Percentiles rank a stretch among this genome's conserved stretches.
These are phyloP conservation scores for Caranx melampygus DNA, from an alignment of 2,113 vertebrate genomes.

Conservation along the genomic window DNA sequence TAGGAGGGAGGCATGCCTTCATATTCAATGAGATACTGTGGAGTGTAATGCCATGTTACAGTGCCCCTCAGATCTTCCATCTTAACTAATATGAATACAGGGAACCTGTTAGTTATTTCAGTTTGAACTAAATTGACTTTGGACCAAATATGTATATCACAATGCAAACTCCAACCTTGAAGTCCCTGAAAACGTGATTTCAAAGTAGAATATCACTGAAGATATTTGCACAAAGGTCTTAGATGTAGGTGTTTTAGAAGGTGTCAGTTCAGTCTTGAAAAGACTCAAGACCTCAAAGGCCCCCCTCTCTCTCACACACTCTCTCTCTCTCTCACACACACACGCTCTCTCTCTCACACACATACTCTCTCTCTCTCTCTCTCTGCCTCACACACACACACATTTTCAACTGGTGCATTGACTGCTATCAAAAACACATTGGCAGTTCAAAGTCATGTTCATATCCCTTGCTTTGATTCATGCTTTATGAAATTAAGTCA, in stretches of 20 bases:
- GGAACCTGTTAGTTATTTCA: too few species aligned
- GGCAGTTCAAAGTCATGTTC: neutral
- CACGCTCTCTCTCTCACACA: neutral
- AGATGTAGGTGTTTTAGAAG: too few species aligned
- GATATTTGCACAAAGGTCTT: too few species aligned
- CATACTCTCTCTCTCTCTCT: too few species aligned
- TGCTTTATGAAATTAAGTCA: neutral
- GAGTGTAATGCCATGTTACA: neutral
- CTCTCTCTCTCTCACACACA: neutral
- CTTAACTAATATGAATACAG: too few species aligned
- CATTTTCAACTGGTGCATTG: too few species aligned
- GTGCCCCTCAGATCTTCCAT: too few species aligned
- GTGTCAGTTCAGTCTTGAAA: too few species aligned
- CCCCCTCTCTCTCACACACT: too few species aligned
- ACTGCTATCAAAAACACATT: too few species aligned
- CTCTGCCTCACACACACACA: neutral
- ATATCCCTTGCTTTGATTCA: conserved; percentile 25
- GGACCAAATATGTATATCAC: neutral
- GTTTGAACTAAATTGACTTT: too few species aligned
- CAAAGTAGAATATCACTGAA: neutral
- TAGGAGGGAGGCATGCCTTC: neutral
- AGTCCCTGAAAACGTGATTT: neutral
- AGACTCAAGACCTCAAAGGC: too few species aligned
- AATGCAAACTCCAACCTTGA: neutral
- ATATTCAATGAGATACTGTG: neutral